phyloP scores from a whole-genome alignment of 2,113 vertebrate species.

The Oryzias woworae region DNA sequence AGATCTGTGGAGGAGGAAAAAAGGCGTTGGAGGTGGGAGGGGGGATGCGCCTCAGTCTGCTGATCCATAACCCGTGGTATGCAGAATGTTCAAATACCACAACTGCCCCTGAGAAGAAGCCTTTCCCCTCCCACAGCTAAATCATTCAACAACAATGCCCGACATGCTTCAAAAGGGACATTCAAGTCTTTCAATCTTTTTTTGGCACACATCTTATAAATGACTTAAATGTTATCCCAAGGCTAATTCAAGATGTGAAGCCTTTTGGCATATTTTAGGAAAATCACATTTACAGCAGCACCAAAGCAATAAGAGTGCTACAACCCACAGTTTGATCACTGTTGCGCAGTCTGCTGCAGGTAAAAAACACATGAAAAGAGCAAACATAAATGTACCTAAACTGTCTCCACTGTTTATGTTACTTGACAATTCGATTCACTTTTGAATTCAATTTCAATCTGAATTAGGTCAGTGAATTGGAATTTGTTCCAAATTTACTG shows the following conservation, averaged over 20 bases:
- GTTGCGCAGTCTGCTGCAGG: too few relatives aligned
- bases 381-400: too few relatives aligned
- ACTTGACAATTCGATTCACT: too few relatives aligned
- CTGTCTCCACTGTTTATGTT: too few relatives aligned
- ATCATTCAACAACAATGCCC: slow-evolving; percentile 30
- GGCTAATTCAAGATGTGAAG: slow-evolving; percentile 6
- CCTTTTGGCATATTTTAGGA: slow-evolving; percentile 15
- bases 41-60: slow-evolving; percentile 31
- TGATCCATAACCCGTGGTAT: slow-evolving; percentile 50
- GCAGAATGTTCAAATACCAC: slow-evolving; percentile 50
- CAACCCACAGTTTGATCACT: too few relatives aligned
- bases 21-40: slow-evolving; percentile 10
- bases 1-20: slow-evolving; percentile 20
- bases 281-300: slow-evolving; percentile 2
- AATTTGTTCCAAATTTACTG: too few relatives aligned
- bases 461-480: too few relatives aligned
- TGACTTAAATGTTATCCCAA: slow-evolving; percentile 15
- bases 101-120: slow-evolving; percentile 26
- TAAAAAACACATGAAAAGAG: too few relatives aligned
- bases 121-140: slow-evolving; percentile 30
- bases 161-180: slow-evolving; percentile 15
- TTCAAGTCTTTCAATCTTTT: slow-evolving; percentile 18
- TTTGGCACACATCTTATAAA: slow-evolving; percentile 28
- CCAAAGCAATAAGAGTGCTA: background rate
- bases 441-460: too few relatives aligned